Evolutionary conservation across 2,797 vertebrate genomes (phyloP), one percentile per base, ranked within the genome.

Genomic region (Arctocebus calabarensis): DNA sequence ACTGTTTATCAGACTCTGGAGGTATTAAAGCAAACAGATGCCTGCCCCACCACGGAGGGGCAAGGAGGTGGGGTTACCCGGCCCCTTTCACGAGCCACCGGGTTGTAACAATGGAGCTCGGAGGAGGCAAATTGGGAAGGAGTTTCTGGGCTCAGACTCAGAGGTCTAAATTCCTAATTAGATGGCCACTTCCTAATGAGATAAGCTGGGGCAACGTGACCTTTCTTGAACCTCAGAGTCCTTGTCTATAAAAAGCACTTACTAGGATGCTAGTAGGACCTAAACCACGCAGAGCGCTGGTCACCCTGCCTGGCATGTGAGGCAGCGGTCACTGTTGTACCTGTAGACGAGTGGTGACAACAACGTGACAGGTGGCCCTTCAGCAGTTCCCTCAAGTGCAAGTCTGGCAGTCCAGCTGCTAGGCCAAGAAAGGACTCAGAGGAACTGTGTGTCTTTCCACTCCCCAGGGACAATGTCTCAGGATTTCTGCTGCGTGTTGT

Each of bases 151-250:
- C 52, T 94, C 40, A 79, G 74, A 52, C 40, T 23, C 59, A 84
- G 3, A 40, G 73, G 68, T 94, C 85, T 92, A 40, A 91, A 91
- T 91, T 85, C 79, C 83, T 79, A 84, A 66, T 84, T 85, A 77
- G 61, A 61, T 73, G 79, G 43, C 45, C 27, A 78, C 68, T 88
- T 95, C 64, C 48, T 86, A 89, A 89, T 90, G 83, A 96, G 81
- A 84, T 93, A 92, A 92, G 75, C 79, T 87, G 91, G 88, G n/a
- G 74, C 82, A 97, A 94, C 23, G 55, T 73, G 57, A 88, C 73
- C 34, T 81, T 92, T 43, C 6, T 93, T 57, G 82, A 84, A 52
- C 85, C 37, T 87, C 62, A 45, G 84, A 66, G 25, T 82, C 83
- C 81, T 81, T 64, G 78, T 88, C 83, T 94, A 55, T 68, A 79